Evolutionary conservation across 2,888 invertebrate genomes (phyloP), one percentile per base, ranked within the genome.

Genomic region (Dynastes tityus): DNA sequence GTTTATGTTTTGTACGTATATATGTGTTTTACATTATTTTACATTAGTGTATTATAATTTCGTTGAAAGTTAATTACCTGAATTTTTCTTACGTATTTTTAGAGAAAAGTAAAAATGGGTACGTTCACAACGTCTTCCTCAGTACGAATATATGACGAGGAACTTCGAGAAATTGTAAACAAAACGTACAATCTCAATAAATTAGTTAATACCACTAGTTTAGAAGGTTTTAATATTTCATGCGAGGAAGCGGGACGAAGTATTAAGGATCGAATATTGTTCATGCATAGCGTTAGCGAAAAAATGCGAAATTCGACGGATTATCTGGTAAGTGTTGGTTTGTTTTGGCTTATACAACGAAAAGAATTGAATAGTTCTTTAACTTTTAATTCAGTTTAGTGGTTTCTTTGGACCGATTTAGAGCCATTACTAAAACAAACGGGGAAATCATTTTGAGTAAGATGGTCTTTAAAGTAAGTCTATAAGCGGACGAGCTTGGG

Each of bases 231-330:
- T 16, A 37, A 40, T 13, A 37, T 64, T 16, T n/a, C 32, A 5
- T 64, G 16, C n/a, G 64, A 40, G 13, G 37, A 6, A 13, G 40
- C 16, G 32, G 5, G 1, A 64, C 16, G 22, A 61, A 64, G n/a
- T 6, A 40, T 64, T 13, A 64, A 64, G 64, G 64, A 64, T 37
- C 32, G n/a, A 40, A 64, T 64, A 37, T 16, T 64, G 11, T n/a
- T 32, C 37, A 64, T 64, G 8, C 32, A 64, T 6, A 11, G 37
- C 37, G 32, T 64, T 37, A 64, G 64, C 40, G n/a, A n/a, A 29
- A 64, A n/a, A 11, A 16, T 64, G 37, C 4, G 32, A 1, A 37
- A 64, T 1, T 64, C 64, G 4, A 16, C 16, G 32, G 64, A 64
- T 64, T 13, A 64, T 13, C 2, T 64, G 64, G 64, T 64, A 64